phyloP scores from a whole-genome alignment of 2,113 vertebrate genomes.

The Aldabrachelys gigantea region DNA sequence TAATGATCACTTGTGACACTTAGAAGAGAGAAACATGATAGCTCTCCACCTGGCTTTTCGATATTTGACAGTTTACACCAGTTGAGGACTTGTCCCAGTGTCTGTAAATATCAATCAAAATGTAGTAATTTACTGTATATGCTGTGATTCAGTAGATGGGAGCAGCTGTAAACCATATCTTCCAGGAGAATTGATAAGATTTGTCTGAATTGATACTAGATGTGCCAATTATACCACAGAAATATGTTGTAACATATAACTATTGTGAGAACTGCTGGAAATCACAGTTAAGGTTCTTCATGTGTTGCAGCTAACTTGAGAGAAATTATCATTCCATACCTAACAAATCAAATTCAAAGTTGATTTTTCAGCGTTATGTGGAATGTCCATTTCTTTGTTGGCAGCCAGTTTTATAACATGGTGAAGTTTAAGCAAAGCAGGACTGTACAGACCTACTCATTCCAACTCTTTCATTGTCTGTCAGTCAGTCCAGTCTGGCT shows the following conservation, averaged over 20 bases:
- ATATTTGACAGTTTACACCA: neutral
- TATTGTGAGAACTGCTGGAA: neutral
- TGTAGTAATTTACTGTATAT: neutral
- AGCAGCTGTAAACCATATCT: neutral
- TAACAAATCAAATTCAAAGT: neutral
- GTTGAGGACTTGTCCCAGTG: neutral
- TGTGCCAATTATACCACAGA: neutral
- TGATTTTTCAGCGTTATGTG: neutral
- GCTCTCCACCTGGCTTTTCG: neutral
- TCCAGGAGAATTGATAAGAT: neutral
- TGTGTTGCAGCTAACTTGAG: neutral
- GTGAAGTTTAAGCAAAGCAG: neutral
- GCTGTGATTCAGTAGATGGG: neutral
- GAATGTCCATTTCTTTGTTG: neutral
- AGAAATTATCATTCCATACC: neutral
- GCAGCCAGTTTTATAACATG: too few species aligned
- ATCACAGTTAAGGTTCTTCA: neutral
- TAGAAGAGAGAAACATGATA: neutral
- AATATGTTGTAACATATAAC: neutral
- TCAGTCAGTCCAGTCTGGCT: neutral
- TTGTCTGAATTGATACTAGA: neutral
- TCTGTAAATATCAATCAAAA: neutral
- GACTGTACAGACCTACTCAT: neutral
- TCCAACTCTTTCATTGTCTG: neutral
- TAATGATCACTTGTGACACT: neutral